phyloP scores from a whole-genome alignment of 1,140 invertebrate species.

The Brachionus koreanus region DNA sequence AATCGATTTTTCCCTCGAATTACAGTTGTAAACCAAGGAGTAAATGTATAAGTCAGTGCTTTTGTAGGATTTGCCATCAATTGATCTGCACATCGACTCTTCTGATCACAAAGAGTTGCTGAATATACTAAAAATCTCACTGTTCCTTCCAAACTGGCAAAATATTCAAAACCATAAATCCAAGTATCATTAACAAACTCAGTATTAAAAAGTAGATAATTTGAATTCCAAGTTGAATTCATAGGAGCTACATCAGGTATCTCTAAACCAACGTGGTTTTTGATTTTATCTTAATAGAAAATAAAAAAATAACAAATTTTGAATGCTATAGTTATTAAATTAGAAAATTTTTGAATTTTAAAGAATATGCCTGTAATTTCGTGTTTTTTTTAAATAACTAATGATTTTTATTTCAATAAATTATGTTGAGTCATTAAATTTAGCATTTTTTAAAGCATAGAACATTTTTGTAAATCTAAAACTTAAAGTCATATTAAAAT shows the following conservation, averaged over 20 bases:
- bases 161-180: slow-evolving; percentile 29
- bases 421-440: too few species aligned
- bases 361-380: too few species aligned
- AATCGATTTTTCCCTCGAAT: neutral
- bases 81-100: neutral
- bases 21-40: neutral
- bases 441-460: too few species aligned
- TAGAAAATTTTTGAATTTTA: neutral
- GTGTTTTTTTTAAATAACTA: too few species aligned
- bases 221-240: neutral
- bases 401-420: too few species aligned
- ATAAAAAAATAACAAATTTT: neutral
- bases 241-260: neutral
- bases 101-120: neutral
- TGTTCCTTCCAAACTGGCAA: neutral
- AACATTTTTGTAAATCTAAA: too few species aligned
- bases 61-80: neutral
- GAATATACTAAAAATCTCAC: neutral
- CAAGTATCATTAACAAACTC: slow-evolving; percentile 1
- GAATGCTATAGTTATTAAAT: too few species aligned
- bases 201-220: neutral
- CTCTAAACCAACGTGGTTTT: neutral
- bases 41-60: neutral
- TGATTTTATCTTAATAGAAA: neutral
- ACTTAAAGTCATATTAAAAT: too few species aligned